Base-by-base conservation (phyloP, 2,113 vertebrate genomes). In the Ibidorhyncha struthersii region DNA sequence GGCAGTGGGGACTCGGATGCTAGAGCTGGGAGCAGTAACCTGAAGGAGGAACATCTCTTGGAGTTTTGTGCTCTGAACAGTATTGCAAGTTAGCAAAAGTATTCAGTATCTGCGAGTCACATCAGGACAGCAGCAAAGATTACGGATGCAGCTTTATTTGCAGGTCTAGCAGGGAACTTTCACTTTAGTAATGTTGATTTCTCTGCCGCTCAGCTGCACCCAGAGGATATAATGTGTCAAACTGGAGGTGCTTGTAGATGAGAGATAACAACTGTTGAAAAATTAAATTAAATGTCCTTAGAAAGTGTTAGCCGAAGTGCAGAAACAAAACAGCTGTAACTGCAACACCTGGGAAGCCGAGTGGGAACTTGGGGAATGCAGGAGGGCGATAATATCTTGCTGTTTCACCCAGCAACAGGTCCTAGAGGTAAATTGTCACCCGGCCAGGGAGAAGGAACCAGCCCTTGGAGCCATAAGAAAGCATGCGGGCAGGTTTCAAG, bases 401-500 rank as follows among this genome's bases (percentile, higher is more conserved):
- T 87, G 73, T 43, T 91, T 94, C 96, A 91, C 84, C 92, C 90
- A 91, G 74, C 36, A 96, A 91, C 70, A 52, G 47, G 10, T 82
- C 92, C 93, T 85, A 38, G 52, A 82, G 89, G 78, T 38, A 36
- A 87, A 65, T 17, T 91, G 86, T 95, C 89, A 82, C 45, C 21
- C 0, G 1, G 86, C 84, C 96, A 96, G 89, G 72, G 61, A 55
- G 86, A 56, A 74, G 89, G 91, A 91, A 91, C n/a, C 2, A 0
- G 59, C 80, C 53, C 89, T 23, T 19, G 65, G 56, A 89, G 91
- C 10, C 63, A 41, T 45, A n/a, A 67, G 71, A 66, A 71, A 45
- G 47, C 61, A 78, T 2, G 55, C 1, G 23, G 72, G 61, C 83
- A 76, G 72, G 72, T 83, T 89, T 73, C 41, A 21, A 10, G 91